A percentile compares a stretch with the other conserved stretches of the same genome.
These are phyloP conservation scores for Rafetus swinhoei DNA, from an alignment of 2,113 vertebrate genomes.

Conservation along the genomic window DNA sequence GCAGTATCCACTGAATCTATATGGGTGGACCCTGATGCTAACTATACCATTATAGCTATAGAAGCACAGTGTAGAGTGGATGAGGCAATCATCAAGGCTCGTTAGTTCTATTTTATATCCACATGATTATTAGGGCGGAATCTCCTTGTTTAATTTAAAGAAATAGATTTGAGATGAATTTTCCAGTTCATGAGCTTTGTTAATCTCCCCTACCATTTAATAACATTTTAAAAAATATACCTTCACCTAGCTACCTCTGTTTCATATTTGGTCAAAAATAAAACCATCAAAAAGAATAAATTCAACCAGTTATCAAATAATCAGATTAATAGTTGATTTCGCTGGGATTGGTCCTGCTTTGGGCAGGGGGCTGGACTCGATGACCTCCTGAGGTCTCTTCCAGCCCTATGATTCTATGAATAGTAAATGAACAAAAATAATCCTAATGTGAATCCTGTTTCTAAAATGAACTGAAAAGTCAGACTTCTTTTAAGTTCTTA, in stretches of 20 bases:
- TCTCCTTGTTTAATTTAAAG: neutral
- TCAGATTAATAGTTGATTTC: no score
- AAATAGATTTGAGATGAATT: neutral
- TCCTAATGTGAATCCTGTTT: neutral
- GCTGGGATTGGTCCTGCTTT: no score
- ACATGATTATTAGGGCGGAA: neutral
- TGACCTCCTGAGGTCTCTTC: no score
- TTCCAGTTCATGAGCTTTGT: rapidly evolving
- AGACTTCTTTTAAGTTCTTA: neutral
- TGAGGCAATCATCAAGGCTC: neutral
- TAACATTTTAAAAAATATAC: neutral
- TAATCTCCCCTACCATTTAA: neutral
- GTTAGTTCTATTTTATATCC: neutral
- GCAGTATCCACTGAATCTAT: neutral
- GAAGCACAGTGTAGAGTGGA: neutral
- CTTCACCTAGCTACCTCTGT: neutral
- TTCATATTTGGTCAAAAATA: neutral
- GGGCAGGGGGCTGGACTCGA: no score
- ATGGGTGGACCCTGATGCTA: neutral
- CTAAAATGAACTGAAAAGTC: neutral
- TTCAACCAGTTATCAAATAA: neutral
- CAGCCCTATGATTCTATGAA: neutral
- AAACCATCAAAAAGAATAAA: neutral
- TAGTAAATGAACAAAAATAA: neutral
- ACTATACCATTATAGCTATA: neutral